These are phyloP conservation scores for Ceratosolen fusciceps DNA, from an alignment of 1,140 invertebrate species.

Conservation along the genomic window DNA sequence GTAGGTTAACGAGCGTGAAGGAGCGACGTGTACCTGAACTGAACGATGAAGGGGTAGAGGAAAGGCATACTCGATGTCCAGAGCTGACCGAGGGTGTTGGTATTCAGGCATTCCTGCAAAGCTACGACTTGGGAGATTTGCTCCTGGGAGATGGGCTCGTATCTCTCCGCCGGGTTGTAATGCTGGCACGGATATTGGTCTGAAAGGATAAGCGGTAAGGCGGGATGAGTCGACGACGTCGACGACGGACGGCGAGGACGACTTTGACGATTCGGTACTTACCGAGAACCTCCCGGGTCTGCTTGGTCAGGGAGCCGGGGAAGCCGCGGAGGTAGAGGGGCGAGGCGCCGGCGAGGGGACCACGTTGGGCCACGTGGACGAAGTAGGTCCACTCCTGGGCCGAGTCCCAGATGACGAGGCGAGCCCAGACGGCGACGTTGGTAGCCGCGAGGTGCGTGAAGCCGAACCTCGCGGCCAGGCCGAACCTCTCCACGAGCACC, in stretches of 20 bases:
- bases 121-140: slow-evolving; percentile 73
- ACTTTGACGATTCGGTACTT: neutral
- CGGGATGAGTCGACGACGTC: too few relatives aligned
- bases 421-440: slow-evolving; percentile 75
- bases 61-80: slow-evolving; percentile 77
- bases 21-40: slow-evolving; percentile 75
- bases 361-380: slow-evolving; percentile 68
- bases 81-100: slow-evolving; percentile 74
- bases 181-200: neutral
- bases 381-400: slow-evolving; percentile 74
- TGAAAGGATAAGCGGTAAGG: slow-evolving; percentile 3
- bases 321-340: slow-evolving; percentile 69
- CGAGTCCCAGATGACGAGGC: slow-evolving; percentile 76
- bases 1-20: too few relatives aligned
- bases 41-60: slow-evolving; percentile 76
- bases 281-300: slow-evolving; percentile 47
- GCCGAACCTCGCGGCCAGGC: slow-evolving; percentile 73
- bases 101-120: slow-evolving; percentile 74
- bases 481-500: slow-evolving; percentile 75
- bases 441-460: slow-evolving; percentile 77
- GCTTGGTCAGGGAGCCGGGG: slow-evolving; percentile 64
- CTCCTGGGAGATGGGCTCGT: slow-evolving; percentile 63
- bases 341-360: slow-evolving; percentile 58
- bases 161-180: slow-evolving; percentile 26
- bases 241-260: too few relatives aligned